Base-by-base conservation (phyloP, 1,140 invertebrate species). In the Eurosta solidaginis region DNA sequence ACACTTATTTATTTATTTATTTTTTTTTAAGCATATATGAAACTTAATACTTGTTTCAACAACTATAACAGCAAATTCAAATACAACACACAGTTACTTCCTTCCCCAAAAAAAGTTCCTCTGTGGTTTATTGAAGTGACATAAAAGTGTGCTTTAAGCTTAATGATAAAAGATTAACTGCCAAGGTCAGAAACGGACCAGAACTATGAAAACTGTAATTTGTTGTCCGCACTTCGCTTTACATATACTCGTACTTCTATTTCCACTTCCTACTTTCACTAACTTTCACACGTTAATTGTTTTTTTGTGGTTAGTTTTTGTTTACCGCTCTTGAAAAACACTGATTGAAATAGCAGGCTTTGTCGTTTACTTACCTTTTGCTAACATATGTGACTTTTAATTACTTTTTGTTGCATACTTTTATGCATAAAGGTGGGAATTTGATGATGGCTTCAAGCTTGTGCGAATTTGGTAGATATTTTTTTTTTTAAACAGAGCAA, bases 121-220 rank as follows among this genome's bases (percentile, higher is more conserved):
- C 79, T 82, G 68, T 83, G 85, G 82, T 85, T 85, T 85, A 85
- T 85, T 85, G 84, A 85, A 85, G 84, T 82, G 82, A 81, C 84
- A 84, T 85, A 85, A 85, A 85, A 85, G 81, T 85, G 84, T 84
- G 82, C 82, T 85, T 84, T 83, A 80, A 80, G 79, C 80, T 82
- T 85, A 85, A 85, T 85, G 84, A 77, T 42, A 63, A 59, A 79
- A 84, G 84, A 85, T 85, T 84, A 85, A 82, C 79, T 81, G 82
- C 80, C 59, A 68, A 40, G 14, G n/a, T n/a, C n/a, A 68, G 42
- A 20, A 50, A 76, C 25, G n/a, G 5, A 4, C 29, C 17, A 4
- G 47, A 76, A 76, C 29, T 52, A 9, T 54, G 10, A 1, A 20
- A 76, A 76, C 29, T 76, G 47, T 29, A 49, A 76, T 33, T 74